Percentiles rank a stretch among this genome's conserved stretches.
phyloP scores from a whole-genome alignment of 2,113 vertebrate genomes.

The Condylura cristata region DNA sequence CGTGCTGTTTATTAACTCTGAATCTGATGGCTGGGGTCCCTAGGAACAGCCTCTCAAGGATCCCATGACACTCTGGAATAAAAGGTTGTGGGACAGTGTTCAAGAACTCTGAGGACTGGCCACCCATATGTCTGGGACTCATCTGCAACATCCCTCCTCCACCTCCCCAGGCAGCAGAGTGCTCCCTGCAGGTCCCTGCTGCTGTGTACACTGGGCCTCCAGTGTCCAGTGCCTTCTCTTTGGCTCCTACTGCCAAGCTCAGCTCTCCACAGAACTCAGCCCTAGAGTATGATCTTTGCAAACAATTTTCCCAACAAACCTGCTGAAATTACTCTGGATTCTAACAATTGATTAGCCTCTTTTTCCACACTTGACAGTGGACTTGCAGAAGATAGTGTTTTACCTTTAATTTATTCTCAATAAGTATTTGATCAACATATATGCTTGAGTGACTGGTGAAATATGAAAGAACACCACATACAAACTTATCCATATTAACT shows the following conservation, averaged over 20 bases:
- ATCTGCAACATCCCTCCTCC: too few relatives aligned
- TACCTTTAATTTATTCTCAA: neutral
- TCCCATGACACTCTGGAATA: neutral
- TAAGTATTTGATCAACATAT: neutral
- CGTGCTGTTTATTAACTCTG: neutral
- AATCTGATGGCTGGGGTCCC: neutral
- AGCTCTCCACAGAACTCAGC: neutral
- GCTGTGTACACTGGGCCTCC: too few relatives aligned
- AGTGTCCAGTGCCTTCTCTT: neutral
- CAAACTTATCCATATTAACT: neutral
- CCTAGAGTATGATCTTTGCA: neutral
- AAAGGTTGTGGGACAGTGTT: neutral
- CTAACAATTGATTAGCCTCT: neutral
- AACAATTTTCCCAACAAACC: neutral
- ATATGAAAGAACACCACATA: neutral
- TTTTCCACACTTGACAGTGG: neutral
- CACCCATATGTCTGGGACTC: neutral
- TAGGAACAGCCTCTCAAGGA: neutral
- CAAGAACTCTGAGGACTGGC: neutral
- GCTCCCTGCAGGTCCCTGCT: accelerated
- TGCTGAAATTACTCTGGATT: neutral
- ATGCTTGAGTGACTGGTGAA: neutral
- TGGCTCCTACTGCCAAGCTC: neutral
- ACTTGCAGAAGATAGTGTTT: neutral
- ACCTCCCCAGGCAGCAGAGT: too few relatives aligned